Evolutionary conservation across 2,797 vertebrate species (phyloP), one percentile per base, ranked within the genome.

Genomic region (Sebastes melanostomus): DNA sequence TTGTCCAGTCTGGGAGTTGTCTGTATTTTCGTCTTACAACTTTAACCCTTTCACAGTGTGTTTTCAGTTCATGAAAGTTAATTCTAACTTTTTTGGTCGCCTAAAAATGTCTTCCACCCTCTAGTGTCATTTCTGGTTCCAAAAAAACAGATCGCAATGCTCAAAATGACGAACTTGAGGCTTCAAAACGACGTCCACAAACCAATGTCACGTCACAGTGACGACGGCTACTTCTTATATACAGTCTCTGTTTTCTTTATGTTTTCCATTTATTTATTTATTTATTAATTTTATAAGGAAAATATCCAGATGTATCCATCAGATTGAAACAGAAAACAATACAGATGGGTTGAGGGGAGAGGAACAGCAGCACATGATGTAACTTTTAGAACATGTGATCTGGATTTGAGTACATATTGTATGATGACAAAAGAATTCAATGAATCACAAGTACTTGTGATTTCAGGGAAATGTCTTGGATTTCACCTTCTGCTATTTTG

Each of bases 291-390:
- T 18, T 20, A 50, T 20, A 50, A 18, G n/a, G 13, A n/a, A 60
- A 71, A 38, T 5, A 54, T 20, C n/a, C 11, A 32, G 30, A 32
- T 36, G 6, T 36, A 34, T n/a, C 10, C 14, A 30, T 25, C 8
- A 63, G 8, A 67, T 2, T n/a, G 25, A 67, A 83, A 82, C 22
- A 60, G 59, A 78, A 75, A 88, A 34, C 13, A 86, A 32, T 7
- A 20, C 59, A 63, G 75, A 46, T 2, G 11, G 29, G 18, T 0
- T 13, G 14, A 61, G 18, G 34, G 59, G 11, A 62, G 38, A 50
- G 11, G 74, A 22, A 55, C 60, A 67, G 52, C 27, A 73, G 56
- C 30, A 73, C 58, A 66, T 78, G 27, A 63, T 59, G 55, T 13
- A 67, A 77, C 24, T 8, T 11, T 63, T 2, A 68, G 24, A 66